phyloP scores from a whole-genome alignment of 1,140 invertebrate species.

The Pseudomyrmex cubaensis region DNA sequence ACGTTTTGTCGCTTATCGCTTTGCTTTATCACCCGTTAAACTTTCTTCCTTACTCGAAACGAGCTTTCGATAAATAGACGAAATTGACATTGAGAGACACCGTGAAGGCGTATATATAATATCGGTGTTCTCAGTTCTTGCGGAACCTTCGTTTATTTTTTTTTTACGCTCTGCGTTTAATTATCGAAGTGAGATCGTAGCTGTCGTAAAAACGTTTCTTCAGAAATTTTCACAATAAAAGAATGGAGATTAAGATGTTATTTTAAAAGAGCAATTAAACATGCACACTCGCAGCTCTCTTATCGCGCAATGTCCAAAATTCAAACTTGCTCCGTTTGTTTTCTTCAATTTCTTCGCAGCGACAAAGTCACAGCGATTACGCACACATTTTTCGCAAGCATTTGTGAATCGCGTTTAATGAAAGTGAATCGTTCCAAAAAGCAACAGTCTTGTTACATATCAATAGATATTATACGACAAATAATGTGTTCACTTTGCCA shows the following conservation, averaged over 20 bases:
- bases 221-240: neutral
- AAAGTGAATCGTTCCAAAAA: too few relatives aligned
- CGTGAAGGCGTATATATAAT: neutral
- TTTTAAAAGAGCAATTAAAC: neutral
- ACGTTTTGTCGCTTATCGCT: constrained; percentile 48
- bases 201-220: neutral
- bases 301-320: neutral
- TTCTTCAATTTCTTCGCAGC: neutral
- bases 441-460: too few relatives aligned
- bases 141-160: neutral
- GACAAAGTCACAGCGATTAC: neutral
- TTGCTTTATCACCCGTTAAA: constrained; percentile 52
- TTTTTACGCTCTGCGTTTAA: too few relatives aligned
- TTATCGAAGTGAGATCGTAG: too few relatives aligned
- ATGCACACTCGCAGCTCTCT: neutral
- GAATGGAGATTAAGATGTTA: neutral
- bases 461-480: too few relatives aligned
- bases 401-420: neutral
- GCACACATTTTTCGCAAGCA: neutral
- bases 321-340: neutral
- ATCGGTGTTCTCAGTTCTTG: neutral
- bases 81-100: constrained; percentile 35
- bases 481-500: too few relatives aligned
- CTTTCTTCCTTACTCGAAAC: constrained; percentile 23
- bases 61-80: constrained; percentile 14